Conservation (phyloP, 2,113 vertebrate species). For the Petaurus breviceps region DNA sequence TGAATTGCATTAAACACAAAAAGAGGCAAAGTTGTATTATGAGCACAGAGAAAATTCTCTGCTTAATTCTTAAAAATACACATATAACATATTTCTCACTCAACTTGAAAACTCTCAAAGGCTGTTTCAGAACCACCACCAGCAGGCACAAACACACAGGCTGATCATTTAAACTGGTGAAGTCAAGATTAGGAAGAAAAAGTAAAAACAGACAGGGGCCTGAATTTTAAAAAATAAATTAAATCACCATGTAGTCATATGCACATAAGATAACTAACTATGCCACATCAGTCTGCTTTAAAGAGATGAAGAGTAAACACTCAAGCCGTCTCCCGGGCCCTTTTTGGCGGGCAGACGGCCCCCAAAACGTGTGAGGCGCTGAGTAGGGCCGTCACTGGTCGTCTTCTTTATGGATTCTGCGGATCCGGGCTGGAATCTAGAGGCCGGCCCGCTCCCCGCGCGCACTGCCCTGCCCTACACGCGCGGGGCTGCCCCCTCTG, state of each 20-base stretch:
- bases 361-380: slow-evolving; percentile 20
- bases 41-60: neutral
- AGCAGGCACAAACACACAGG: slow-evolving; percentile 47
- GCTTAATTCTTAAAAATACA: slow-evolving; percentile 22
- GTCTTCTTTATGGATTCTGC: slow-evolving; percentile 36
- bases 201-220: neutral
- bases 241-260: neutral
- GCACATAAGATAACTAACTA: neutral
- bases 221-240: slow-evolving; percentile 4
- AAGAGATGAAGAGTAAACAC: slow-evolving; percentile 27
- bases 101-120: slow-evolving; percentile 45
- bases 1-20: neutral
- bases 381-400: neutral
- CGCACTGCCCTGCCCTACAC: neutral
- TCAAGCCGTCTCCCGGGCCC: slow-evolving; percentile 52
- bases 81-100: slow-evolving; percentile 34
- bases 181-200: slow-evolving; percentile 3
- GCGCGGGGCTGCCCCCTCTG: slow-evolving; percentile 18
- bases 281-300: neutral
- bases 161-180: slow-evolving; percentile 40
- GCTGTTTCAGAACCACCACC: slow-evolving; percentile 31
- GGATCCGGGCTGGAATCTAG: slow-evolving; percentile 8
- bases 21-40: neutral
- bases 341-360: slow-evolving; percentile 48
- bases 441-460: no score